These are phyloP conservation scores for Diadumene lineata DNA, from an alignment of 92 coral and sea anemone genomes.

Conservation along the genomic window DNA sequence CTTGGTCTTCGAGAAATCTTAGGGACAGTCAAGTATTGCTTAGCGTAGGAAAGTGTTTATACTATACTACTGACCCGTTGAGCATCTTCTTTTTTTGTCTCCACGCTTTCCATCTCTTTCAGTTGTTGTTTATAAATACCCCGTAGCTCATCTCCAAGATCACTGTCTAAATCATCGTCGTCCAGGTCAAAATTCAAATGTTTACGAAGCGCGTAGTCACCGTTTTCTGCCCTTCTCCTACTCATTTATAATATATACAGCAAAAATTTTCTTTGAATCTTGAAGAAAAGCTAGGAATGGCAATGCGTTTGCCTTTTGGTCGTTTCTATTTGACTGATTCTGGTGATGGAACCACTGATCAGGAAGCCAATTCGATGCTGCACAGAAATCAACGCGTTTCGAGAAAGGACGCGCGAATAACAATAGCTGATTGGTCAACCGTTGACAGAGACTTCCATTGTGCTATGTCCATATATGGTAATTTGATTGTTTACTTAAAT, in stretches of 20 bases:
- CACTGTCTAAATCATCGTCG: conserved; percentile 66
- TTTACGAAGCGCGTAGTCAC: conserved; percentile 55
- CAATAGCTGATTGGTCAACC: conserved; percentile 68
- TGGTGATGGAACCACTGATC: conserved; percentile 30
- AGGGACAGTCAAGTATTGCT: background rate
- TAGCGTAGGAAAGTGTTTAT: background rate
- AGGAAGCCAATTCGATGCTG: conserved; percentile 49
- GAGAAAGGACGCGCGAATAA: conserved; percentile 78
- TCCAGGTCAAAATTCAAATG: conserved; percentile 64
- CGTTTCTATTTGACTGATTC: conserved; percentile 16
- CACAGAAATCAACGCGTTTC: conserved; percentile 66
- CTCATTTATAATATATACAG: conserved; percentile 30
- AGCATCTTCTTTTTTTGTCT: conserved; percentile 77
- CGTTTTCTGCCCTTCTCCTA: conserved; percentile 38
- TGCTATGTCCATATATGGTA: conserved; percentile 60
- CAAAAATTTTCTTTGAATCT: conserved; percentile 19
- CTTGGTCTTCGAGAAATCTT: background rate
- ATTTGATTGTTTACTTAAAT: conserved; percentile 37
- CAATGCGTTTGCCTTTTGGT: conserved; percentile 40
- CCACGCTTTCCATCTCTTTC: conserved; percentile 82
- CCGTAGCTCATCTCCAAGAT: conserved; percentile 82
- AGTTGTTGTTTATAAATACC: conserved; percentile 81
- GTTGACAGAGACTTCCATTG: conserved; percentile 50
- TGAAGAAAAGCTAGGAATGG: background rate
- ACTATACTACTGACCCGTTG: conserved; percentile 61